Evolutionary conservation across 2,113 vertebrate genomes (phyloP).

Genomic region (Orientallactaga bullata): DNA sequence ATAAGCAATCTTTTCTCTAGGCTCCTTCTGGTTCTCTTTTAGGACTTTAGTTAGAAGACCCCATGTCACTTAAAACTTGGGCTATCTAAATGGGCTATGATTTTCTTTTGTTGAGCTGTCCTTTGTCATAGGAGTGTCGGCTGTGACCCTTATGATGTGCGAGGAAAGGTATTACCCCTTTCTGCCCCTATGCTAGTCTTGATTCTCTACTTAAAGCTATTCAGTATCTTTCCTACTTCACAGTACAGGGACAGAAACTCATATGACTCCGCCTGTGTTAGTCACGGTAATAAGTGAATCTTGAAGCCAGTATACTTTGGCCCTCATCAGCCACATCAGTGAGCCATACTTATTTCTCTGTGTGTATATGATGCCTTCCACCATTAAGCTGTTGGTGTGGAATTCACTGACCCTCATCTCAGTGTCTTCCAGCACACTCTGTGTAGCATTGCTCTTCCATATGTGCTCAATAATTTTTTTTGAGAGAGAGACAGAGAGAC

Average conservation of each 20-base stretch:
- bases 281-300: conserved; percentile 4
- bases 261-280: background rate
- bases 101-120: background rate
- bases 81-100: background rate
- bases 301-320: background rate
- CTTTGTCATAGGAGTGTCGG: background rate
- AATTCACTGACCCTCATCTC: background rate
- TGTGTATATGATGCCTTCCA: conserved; percentile 10
- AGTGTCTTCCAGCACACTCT: background rate
- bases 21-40: background rate
- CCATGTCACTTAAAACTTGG: background rate
- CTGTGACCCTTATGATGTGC: background rate
- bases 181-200: background rate
- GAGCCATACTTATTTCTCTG: background rate
- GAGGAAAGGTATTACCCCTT: background rate
- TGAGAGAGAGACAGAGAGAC: too few species aligned
- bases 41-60: background rate
- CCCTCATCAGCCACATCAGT: conserved; percentile 25
- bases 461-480: background rate
- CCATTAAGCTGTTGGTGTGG: background rate
- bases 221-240: conserved; percentile 1
- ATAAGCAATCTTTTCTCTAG: background rate
- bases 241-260: background rate
- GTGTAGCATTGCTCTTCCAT: background rate
- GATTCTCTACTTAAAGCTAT: background rate